A percentile compares a stretch with the other conserved stretches of the same genome.
Conservation (phyloP, 2,797 vertebrate genomes). For the Argentina silus region DNA sequence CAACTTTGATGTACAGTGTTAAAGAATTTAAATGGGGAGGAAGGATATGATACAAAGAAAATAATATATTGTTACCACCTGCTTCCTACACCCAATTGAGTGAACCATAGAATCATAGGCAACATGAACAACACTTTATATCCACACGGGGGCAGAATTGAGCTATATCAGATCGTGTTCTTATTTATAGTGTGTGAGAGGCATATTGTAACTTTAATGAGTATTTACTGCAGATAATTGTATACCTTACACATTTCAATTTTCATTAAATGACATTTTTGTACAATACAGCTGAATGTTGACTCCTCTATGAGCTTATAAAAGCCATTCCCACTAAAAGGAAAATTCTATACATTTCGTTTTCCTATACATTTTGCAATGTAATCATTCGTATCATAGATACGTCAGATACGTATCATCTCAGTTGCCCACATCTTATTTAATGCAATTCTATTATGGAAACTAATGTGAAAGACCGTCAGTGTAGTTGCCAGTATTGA, state of each 20-base stretch:
- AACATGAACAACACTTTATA: not conserved
- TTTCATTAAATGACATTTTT: no score
- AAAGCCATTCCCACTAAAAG: no score
- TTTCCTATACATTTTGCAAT: not conserved
- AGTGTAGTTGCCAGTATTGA: not conserved
- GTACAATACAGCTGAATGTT: no score
- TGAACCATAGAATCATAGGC: not conserved
- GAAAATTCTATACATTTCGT: not conserved
- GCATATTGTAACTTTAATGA: no score
- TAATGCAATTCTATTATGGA: not conserved
- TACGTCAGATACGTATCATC: not conserved
- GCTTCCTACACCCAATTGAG: not conserved
- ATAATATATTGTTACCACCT: no score
- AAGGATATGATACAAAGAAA: no score
- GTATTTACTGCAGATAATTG: no score
- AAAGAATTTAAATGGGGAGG: not conserved
- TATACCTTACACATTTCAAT: no score
- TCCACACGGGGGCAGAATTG: constrained; percentile 47
- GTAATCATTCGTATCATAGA: not conserved
- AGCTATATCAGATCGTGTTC: constrained; percentile 7
- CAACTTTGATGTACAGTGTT: not conserved
- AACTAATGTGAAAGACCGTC: not conserved
- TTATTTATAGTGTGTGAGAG: not conserved
- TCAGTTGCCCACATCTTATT: not conserved
- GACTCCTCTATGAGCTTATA: no score